Percentiles rank a stretch among this genome's conserved stretches.
These are phyloP conservation scores for Chalcis sispes DNA, from an alignment of 2,888 invertebrate genomes.

Conservation along the genomic window DNA sequence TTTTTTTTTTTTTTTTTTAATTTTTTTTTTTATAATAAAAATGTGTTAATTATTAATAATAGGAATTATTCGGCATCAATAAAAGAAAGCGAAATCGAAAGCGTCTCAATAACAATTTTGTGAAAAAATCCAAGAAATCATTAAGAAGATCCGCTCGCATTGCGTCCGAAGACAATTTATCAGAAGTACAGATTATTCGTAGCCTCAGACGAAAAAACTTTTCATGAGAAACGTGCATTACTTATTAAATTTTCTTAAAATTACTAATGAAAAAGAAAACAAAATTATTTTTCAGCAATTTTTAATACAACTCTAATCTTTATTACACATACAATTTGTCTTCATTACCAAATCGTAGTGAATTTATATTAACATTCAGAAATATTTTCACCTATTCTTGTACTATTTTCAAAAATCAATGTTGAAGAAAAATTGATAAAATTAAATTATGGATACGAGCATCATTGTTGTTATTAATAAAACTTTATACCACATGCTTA, in stretches of 20 bases:
- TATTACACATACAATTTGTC: slow-evolving; percentile 55
- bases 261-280: slow-evolving; percentile 18
- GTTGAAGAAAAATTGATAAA: slow-evolving; percentile 30
- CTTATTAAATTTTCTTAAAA: neutral
- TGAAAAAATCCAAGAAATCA: neutral
- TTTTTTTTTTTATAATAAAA: neutral
- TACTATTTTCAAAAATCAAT: slow-evolving; percentile 56
- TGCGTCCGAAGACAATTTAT: neutral
- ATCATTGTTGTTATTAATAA: slow-evolving; percentile 55
- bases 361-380: slow-evolving; percentile 48
- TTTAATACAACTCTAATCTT: slow-evolving; percentile 55
- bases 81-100: slow-evolving; percentile 11
- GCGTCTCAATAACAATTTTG: neutral
- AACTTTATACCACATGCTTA: slow-evolving; percentile 26
- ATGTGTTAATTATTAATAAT: neutral
- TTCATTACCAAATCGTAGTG: slow-evolving; percentile 47
- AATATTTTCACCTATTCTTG: slow-evolving; percentile 53
- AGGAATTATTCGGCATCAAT: neutral
- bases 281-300: slow-evolving; percentile 8
- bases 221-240: neutral
- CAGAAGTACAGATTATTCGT: slow-evolving; percentile 32
- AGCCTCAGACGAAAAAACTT: neutral
- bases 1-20: too few relatives aligned
- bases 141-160: neutral
- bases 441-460: slow-evolving; percentile 49